phyloP scores from a whole-genome alignment of 2,113 vertebrate genomes.

The Varanus salvator region DNA sequence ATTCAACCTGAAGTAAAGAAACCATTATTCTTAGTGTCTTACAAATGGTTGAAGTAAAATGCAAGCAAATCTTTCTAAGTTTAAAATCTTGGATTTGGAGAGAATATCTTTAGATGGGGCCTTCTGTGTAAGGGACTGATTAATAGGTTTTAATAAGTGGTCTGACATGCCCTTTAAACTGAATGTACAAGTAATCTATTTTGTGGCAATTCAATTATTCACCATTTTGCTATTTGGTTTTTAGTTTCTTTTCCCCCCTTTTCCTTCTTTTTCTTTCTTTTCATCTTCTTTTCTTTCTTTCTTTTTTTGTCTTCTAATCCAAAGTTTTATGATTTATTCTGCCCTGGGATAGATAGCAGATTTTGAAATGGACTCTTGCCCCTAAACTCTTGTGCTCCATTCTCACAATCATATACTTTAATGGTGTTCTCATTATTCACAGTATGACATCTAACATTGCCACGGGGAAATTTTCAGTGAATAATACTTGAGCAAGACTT shows the following conservation, averaged over 20 bases:
- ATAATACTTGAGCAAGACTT: slow-evolving; percentile 33
- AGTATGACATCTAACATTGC: slow-evolving; percentile 36
- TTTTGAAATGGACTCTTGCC: slow-evolving; percentile 16
- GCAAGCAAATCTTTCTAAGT: slow-evolving; percentile 53
- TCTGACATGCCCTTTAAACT: slow-evolving; percentile 64
- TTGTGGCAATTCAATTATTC: slow-evolving; percentile 56
- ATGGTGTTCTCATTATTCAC: slow-evolving; percentile 53
- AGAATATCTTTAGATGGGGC: slow-evolving; percentile 43
- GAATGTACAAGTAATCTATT: slow-evolving; percentile 69
- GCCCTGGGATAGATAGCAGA: slow-evolving; percentile 37
- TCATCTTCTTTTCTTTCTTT: too few relatives aligned
- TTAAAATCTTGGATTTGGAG: slow-evolving; percentile 61
- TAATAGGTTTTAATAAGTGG: slow-evolving; percentile 65
- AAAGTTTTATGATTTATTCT: slow-evolving; percentile 61
- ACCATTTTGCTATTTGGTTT: slow-evolving; percentile 60
- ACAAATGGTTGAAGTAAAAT: slow-evolving; percentile 37
- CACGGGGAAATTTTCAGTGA: slow-evolving; percentile 11
- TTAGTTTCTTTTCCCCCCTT: too few relatives aligned
- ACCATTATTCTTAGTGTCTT: slow-evolving; percentile 32
- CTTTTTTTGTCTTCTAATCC: slow-evolving; percentile 50
- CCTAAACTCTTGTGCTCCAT: slow-evolving; percentile 34
- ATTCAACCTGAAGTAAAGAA: slow-evolving; percentile 43
- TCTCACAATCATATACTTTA: slow-evolving; percentile 22
- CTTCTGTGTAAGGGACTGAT: slow-evolving; percentile 60
- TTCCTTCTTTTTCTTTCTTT: too few relatives aligned